A percentile compares a stretch with the other conserved stretches of the same genome.
These are phyloP conservation scores for Pheucticus melanocephalus DNA, from an alignment of 2,113 vertebrate genomes.

Conservation along the genomic window DNA sequence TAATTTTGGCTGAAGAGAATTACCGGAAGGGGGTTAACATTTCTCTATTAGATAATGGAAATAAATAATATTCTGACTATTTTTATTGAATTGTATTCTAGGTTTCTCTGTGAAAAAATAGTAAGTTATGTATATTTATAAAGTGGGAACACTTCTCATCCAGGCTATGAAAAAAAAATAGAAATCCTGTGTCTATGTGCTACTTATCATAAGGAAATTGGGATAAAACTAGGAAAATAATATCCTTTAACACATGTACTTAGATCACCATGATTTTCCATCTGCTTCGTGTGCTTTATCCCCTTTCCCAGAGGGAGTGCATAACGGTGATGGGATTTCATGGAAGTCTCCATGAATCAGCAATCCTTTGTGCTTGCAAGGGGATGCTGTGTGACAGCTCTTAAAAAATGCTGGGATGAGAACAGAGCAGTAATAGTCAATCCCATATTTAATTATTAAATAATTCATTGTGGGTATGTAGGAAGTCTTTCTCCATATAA, in stretches of 20 bases:
- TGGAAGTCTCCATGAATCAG: neutral
- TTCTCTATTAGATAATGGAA: neutral
- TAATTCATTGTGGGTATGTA: too few species aligned
- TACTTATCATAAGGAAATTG: neutral
- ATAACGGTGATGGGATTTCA: rapidly evolving
- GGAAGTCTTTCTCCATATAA: neutral
- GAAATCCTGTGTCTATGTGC: neutral
- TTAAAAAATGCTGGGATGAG: neutral
- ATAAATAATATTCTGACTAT: neutral
- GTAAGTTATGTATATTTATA: neutral
- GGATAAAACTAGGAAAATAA: neutral
- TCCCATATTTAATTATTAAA: neutral
- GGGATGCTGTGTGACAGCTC: neutral
- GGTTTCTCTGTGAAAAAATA: neutral
- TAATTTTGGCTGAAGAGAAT: neutral
- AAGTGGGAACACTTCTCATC: neutral
- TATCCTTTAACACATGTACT: neutral
- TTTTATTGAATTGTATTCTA: neutral
- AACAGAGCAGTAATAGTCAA: neutral
- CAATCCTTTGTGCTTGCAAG: neutral
- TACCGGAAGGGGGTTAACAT: neutral
- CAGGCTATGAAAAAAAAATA: neutral
- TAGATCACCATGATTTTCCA: neutral
- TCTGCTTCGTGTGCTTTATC: neutral
- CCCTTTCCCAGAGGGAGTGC: neutral